Base-by-base conservation (phyloP, 2,888 invertebrate genomes). In the Perizoma flavofasciatum region DNA sequence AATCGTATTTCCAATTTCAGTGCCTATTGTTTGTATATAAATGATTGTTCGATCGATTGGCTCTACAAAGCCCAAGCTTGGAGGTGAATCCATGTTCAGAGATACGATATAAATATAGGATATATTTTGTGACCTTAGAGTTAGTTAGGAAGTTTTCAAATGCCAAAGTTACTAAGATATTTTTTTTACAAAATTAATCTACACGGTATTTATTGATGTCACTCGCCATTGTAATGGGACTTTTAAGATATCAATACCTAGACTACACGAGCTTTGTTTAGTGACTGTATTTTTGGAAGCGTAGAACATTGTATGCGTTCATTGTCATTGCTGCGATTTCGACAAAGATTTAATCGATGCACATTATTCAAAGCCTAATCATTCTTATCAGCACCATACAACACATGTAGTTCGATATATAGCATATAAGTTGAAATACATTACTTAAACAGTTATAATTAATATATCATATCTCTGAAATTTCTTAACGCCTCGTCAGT, bases 391-490 rank as follows among this genome's bases (percentile, higher is more conserved):
- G 8, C 11, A 34, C n/a, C 22, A 5, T 11, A 44, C 8, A 43
- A 8, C 9, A 5, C 10, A 49, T 40, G 37, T 22, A 54, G 34
- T 44, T 45, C 34, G 2, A 49, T 41, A 49, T 7, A 48, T 10
- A 41, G 22, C 55, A 65, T 67, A 61, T 54, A 65, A 61, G 33
- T 22, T 22, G 22, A 22, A 49, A 48, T 34, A 50, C 49, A 53
- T 49, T 53, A 57, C 53, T 54, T 47, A 33, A 50, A 48, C 48
- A 6, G 37, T 37, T 37, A 37, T 37, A 1, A 7, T 72, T 72
- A 75, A 73, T 84, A 85, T 88, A 86, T 87, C 87, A 85, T 89
- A 88, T 88, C 88, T 89, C 87, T 89, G 84, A 87, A 87, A 80
- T 64, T 74, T 77, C 79, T 75, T 79, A 79, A 55, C 50, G 43